These are phyloP conservation scores for Catostylus mosaicus DNA, from an alignment of 30 jellyfish, hydroid and myxozoan genomes.

Conservation along the genomic window DNA sequence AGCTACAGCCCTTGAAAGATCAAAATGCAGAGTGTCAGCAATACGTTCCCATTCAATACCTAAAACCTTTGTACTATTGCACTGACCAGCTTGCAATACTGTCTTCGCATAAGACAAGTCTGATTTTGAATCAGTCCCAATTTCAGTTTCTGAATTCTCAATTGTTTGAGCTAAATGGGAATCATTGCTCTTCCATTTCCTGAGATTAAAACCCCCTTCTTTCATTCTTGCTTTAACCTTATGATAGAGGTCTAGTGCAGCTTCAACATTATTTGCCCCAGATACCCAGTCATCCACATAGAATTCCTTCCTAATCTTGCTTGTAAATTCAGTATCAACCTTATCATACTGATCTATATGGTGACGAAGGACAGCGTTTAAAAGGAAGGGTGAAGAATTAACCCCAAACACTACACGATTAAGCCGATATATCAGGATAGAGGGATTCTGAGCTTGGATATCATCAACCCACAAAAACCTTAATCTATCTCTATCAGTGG, in stretches of 20 bases:
- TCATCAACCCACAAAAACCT: too few relatives aligned
- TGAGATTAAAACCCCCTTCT: slow-evolving; percentile 34
- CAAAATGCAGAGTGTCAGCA: slow-evolving; percentile 14
- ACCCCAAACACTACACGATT: slow-evolving; percentile 20
- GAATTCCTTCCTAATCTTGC: not conserved
- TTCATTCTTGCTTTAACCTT: slow-evolving; percentile 29
- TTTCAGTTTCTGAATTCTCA: slow-evolving; percentile 8
- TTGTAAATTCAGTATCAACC: slow-evolving; percentile 17
- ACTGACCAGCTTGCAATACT: slow-evolving; percentile 16
- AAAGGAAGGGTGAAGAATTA: slow-evolving; percentile 23
- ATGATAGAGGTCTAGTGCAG: slow-evolving; percentile 10
- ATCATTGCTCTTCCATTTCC: slow-evolving; percentile 19
- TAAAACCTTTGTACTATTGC: slow-evolving; percentile 7
- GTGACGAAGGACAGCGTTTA: slow-evolving; percentile 28
- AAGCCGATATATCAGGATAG: too few relatives aligned
- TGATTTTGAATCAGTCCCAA: not conserved
- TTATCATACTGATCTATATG: slow-evolving; percentile 2
- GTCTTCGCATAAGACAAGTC: slow-evolving; percentile 13
- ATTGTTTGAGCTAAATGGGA: not conserved
- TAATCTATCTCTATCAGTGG: too few relatives aligned
- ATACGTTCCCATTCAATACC: slow-evolving; percentile 23
- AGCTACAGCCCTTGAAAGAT: slow-evolving; percentile 2
- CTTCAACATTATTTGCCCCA: slow-evolving; percentile 15
- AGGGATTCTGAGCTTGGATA: too few relatives aligned
- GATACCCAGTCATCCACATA: slow-evolving; percentile 25